Evolutionary conservation across 2,113 vertebrate genomes (phyloP), one percentile per base, ranked within the genome.

Genomic region (Cairina moschata): DNA sequence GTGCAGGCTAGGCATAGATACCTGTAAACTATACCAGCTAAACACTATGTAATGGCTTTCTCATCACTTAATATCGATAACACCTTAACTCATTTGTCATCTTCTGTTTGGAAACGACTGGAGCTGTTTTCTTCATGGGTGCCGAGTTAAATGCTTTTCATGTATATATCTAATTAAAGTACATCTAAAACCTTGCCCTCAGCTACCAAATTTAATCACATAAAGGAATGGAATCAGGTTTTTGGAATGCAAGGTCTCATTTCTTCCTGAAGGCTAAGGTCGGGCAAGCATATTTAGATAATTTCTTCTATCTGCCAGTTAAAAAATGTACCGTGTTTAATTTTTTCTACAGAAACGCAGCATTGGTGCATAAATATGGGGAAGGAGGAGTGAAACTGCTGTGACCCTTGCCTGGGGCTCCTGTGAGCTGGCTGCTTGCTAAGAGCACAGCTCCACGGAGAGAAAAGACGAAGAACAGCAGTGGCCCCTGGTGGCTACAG

Each of bases 401-500:
- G 48, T 71, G 74, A 44, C 31, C 55, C 16, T 56, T 46, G 21
- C 38, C 13, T 22, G 32, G 6, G 7, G 56, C 28, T 77, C 23
- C 25, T 31, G 31, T 8, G 31, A 28, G 52, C 68, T 31, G 32
- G 1, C 17, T 15, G 0, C 31, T 76, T 10, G 1, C 25, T 20
- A 20, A 3, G 34, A 44, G 75, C 31, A 17, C 36, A 29, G 59
- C 65, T 58, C 7, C 29, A 4, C 9, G 11, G 22, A 25, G 36
- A 42, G 50, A 46, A 48, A 69, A 81, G 69, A 38, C 54, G 31
- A 79, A 89, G 96, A 82, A 22, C 96, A 77, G 92, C 86, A 96
- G 92, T 95, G 96, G 83, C 96, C 93, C 93, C 96, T 96, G 80
- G 69, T 94, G 95, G 96, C 59, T 62, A 8, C 18, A 54, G 40